Evolutionary conservation across 2,797 vertebrate genomes (phyloP).

Genomic region (Harpagifer antarcticus): DNA sequence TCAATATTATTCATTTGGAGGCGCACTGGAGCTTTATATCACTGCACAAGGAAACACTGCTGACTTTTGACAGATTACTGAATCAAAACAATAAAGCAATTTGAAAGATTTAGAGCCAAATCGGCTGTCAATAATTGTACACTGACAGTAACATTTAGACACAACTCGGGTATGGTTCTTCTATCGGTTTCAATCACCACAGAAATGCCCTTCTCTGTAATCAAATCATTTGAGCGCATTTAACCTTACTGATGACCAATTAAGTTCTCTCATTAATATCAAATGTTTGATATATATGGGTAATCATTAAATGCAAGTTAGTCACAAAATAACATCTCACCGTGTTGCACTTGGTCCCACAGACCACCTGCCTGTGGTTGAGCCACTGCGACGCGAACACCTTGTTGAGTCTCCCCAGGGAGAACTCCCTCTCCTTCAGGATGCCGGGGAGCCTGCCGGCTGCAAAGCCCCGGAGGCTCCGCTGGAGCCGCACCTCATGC

Average conservation of each 20-base stretch:
- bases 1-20: no score
- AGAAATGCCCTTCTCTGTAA: background rate
- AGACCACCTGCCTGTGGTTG: conserved; percentile 97
- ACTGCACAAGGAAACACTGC: background rate
- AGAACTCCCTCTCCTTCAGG: conserved; percentile 94
- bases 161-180: no score
- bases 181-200: background rate
- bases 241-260: background rate
- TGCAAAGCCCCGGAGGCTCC: conserved; percentile 91
- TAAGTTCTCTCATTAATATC: background rate
- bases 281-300: background rate
- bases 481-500: conserved; percentile 88
- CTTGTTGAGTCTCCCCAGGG: conserved; percentile 95
- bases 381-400: conserved; percentile 99
- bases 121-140: background rate
- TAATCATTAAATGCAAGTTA: conserved; percentile 1
- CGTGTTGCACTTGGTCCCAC: conserved; percentile 98
- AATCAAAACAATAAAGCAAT: background rate
- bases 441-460: conserved; percentile 93
- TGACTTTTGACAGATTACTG: background rate
- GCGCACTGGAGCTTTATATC: no score
- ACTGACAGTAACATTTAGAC: background rate
- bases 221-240: background rate
- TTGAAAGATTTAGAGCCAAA: background rate
- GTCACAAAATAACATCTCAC: conserved; percentile 81